phyloP scores from a whole-genome alignment of 1,140 invertebrate genomes.

The Zaprionus vittiger region DNA sequence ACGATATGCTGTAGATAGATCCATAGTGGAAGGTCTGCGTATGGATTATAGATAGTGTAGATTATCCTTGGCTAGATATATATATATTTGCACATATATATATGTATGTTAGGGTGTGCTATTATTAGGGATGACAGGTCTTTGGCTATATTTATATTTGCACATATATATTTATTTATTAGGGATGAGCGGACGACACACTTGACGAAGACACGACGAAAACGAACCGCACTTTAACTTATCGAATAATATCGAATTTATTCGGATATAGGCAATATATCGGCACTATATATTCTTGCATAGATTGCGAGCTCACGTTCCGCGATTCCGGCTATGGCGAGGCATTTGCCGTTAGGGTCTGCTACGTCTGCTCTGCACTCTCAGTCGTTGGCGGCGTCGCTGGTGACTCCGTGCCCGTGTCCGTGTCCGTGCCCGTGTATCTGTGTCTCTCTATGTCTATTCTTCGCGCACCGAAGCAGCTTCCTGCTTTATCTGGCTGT shows the following conservation, averaged over 20 bases:
- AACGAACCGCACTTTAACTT: background rate
- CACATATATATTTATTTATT: background rate
- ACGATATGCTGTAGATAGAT: constrained; percentile 96
- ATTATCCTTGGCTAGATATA: too few species aligned
- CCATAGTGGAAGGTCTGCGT: constrained; percentile 86
- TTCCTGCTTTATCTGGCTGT: constrained; percentile 15
- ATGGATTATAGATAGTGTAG: too few species aligned
- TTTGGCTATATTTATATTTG: background rate
- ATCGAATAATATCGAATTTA: constrained; percentile 27
- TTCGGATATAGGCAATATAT: background rate
- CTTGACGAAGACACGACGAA: background rate
- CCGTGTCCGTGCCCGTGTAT: constrained; percentile 6
- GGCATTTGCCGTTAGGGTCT: constrained; percentile 1
- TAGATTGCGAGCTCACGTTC: background rate
- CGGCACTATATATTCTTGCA: background rate
- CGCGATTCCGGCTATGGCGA: background rate
- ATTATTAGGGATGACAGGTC: background rate
- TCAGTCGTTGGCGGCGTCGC: background rate
- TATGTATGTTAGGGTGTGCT: background rate
- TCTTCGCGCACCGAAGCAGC: constrained; percentile 20
- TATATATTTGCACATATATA: background rate
- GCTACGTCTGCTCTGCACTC: background rate
- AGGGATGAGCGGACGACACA: background rate
- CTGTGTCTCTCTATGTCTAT: too few species aligned
- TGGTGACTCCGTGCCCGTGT: background rate